A percentile compares a stretch with the other conserved stretches of the same genome.
These are phyloP conservation scores for Neopipo cinnamomea DNA, from an alignment of 2,113 vertebrate species.

Conservation along the genomic window DNA sequence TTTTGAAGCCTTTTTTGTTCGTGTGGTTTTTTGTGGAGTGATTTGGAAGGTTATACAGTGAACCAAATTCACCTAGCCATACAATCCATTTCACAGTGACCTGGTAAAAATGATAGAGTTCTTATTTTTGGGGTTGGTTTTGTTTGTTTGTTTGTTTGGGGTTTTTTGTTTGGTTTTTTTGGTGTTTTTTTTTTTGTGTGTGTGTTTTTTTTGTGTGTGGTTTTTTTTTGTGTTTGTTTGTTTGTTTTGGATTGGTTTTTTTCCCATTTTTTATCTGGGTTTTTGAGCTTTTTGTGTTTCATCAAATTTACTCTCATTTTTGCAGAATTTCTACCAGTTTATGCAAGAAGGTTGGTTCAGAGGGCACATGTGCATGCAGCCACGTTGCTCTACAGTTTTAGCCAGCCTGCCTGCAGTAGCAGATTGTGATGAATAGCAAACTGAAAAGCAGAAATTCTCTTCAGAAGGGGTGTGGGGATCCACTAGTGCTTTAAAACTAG, in stretches of 20 bases:
- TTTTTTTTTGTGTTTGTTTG: no score
- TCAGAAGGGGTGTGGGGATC: neutral
- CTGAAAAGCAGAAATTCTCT: neutral
- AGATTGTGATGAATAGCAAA: neutral
- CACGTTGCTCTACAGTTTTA: neutral
- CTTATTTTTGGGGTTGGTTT: neutral
- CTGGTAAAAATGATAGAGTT: neutral
- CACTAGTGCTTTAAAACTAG: neutral
- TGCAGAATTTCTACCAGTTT: neutral
- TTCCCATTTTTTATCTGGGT: neutral
- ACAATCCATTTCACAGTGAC: neutral
- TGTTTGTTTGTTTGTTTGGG: neutral
- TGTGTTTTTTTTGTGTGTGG: no score
- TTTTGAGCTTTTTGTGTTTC: neutral
- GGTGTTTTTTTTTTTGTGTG: no score
- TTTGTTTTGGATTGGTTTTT: neutral
- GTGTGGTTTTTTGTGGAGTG: neutral
- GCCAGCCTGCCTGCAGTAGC: neutral
- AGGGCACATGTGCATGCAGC: neutral
- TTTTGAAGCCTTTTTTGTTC: neutral
- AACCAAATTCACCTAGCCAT: neutral
- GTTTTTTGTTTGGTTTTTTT: no score
- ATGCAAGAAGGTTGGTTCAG: neutral
- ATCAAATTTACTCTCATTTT: neutral
- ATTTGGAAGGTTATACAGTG: neutral